phyloP scores from a whole-genome alignment of 2,888 invertebrate species.

The Orchesella flavescens region DNA sequence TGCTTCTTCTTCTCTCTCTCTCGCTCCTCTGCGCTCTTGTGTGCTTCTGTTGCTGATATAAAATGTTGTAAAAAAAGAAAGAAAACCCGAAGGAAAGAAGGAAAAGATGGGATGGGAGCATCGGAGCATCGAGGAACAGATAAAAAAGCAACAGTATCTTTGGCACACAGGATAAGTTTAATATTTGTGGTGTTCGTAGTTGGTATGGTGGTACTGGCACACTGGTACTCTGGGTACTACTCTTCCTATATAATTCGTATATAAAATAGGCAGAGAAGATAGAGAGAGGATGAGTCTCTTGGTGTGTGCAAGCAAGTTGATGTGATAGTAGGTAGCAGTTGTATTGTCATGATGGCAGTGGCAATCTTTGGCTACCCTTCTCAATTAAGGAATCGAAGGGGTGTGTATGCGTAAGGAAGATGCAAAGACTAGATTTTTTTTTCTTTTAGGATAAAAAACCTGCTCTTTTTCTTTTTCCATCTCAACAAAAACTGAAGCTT shows the following conservation, averaged over 20 bases:
- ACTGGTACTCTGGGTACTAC: too few relatives aligned
- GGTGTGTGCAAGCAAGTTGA: not conserved
- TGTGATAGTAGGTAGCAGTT: constrained; percentile 54
- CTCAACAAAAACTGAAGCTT: not conserved
- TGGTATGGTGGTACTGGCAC: constrained; percentile 17
- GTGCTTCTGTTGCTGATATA: constrained; percentile 55
- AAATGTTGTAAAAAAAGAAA: constrained; percentile 28
- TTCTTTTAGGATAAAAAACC: constrained; percentile 59
- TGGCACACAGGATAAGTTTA: constrained; percentile 12
- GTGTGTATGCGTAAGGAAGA: constrained; percentile 63
- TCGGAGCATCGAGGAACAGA: constrained; percentile 32
- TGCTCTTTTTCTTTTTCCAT: constrained; percentile 55
- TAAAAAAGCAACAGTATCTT: constrained; percentile 62
- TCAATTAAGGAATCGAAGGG: constrained; percentile 63
- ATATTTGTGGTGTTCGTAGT: constrained; percentile 31
- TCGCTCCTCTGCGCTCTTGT: too few relatives aligned
- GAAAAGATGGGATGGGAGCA: constrained; percentile 34
- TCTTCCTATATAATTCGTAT: too few relatives aligned
- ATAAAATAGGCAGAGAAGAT: too few relatives aligned
- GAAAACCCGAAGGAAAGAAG: constrained; percentile 24
- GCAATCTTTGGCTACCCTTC: constrained; percentile 65
- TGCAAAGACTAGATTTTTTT: constrained; percentile 50
- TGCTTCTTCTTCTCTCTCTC: constrained; percentile 45
- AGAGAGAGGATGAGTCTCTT: not conserved
- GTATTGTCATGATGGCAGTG: constrained; percentile 61